Evolutionary conservation across 2,113 vertebrate genomes (phyloP), one percentile per base, ranked within the genome.

Genomic region (Ceyx margarethae): DNA sequence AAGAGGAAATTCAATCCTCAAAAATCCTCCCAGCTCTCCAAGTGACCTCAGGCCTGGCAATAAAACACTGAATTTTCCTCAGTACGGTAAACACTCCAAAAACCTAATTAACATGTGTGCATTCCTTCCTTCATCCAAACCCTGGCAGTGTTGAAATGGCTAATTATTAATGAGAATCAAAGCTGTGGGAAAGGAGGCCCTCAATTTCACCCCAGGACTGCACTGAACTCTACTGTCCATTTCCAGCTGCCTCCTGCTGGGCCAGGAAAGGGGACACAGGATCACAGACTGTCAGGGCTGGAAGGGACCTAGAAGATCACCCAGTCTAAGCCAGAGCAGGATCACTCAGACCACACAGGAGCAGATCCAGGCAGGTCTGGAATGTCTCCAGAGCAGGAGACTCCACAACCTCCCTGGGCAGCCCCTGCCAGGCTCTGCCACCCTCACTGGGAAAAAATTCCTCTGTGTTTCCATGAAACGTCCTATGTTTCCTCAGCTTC

Each of bases 121-220:
- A 42, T 43, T 68, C 73, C 40, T 35, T 71, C 66, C 78, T 85
- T 94, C 72, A 53, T 89, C 69, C 77, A 73, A 95, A 85, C 37
- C 31, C 31, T 80, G 66, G 67, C 65, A 60, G 81, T 79, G 90
- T 74, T 79, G 51, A 93, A 95, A 88, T 25, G 15, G 21, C 42
- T 87, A 85, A 74, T 85, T 95, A 81, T 85, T 82, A 83, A 80
- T 26, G 86, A 81, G 82, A 72, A 65, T 73, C 86, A 81, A 81
- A 74, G 46, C 76, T 78, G 76, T 66, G 58, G 72, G 84, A 90
- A 89, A 87, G 61, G 31, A 67, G 92, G 86, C 82, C 56, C n/a
- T 90, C 53, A 35, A 28, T 94, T 89, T 86, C 72, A 69, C 16
- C 29, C 21, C 21, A 72, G 54, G 73, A 77, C 54, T 14, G 17